Evolutionary conservation across 1,140 invertebrate species (phyloP), one percentile per base, ranked within the genome.

Genomic region (Campoletis sonorensis): DNA sequence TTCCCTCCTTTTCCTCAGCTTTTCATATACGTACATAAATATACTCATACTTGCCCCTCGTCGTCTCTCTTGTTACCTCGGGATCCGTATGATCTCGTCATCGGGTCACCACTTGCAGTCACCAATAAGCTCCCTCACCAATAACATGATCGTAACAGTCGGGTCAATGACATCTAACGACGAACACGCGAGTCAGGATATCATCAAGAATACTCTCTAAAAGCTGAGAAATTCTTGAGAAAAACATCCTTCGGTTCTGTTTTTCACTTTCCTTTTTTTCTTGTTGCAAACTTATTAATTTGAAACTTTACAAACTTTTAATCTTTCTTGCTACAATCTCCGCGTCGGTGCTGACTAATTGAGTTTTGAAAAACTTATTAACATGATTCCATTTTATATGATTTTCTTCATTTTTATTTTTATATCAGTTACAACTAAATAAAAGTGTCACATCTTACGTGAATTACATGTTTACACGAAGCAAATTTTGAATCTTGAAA

Each of bases 151-250:
- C 54, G 73, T 61, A 77, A 23, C 18, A 77, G 61, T 23, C 51
- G 54, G 73, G 73, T 77, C 73, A 77, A 77, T 77, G 73, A 77
- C 73, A 77, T 54, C 54, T 27, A 40, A 54, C 54, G 61, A 77
- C 73, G 73, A 54, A 77, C 73, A 77, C 54, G 73, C 58, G 61
- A 64, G 61, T 64, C 26, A 77, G 73, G 73, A 77, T 77, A 77
- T 23, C 21, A 58, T 54, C 51, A 30, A 26, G 27, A 77, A 61
- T 45, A 51, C 49, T 23, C 61, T 15, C 8, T 13, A 18, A 27
- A 77, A 54, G 51, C 58, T 61, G 54, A 77, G 51, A 51, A 45
- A 26, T 11, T 45, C 2, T 13, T 27, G 16, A 33, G 51, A 54
- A 18, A 64, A 64, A 64, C 16, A 61, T 77, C 73, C 54, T 61